These are phyloP conservation scores for Choreutis nemorana DNA, from an alignment of 2,888 invertebrate genomes.

Conservation along the genomic window DNA sequence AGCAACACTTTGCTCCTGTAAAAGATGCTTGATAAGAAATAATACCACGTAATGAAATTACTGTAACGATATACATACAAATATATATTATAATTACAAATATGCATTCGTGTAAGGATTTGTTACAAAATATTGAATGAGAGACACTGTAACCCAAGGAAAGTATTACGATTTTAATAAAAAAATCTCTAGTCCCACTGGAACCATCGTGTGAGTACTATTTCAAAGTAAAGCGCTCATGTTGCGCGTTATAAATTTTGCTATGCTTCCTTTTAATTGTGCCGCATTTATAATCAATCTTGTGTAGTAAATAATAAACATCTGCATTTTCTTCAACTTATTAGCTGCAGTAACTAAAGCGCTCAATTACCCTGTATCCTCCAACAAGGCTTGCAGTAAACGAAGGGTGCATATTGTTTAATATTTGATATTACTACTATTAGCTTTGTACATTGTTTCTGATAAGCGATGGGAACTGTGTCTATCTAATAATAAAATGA, in stretches of 20 bases:
- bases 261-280: constrained; percentile 58
- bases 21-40: constrained; percentile 57
- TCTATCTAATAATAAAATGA: constrained; percentile 75
- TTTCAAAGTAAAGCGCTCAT: constrained; percentile 24
- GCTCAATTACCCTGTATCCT: constrained; percentile 65
- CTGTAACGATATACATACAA: constrained; percentile 62
- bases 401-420: constrained; percentile 67
- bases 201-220: constrained; percentile 60
- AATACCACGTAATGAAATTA: constrained; percentile 65
- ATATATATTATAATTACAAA: constrained; percentile 49
- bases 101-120: constrained; percentile 71
- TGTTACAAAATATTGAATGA: constrained; percentile 65
- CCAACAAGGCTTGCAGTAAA: constrained; percentile 64
- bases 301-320: constrained; percentile 58
- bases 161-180: constrained; percentile 65
- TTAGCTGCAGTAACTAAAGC: constrained; percentile 61
- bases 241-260: constrained; percentile 28
- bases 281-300: constrained; percentile 57
- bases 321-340: constrained; percentile 59
- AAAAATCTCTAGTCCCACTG: constrained; percentile 76
- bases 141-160: constrained; percentile 71
- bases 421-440: constrained; percentile 69
- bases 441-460: constrained; percentile 77
- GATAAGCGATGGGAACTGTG: constrained; percentile 76
- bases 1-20: constrained; percentile 25